Evolutionary conservation across 2,113 vertebrate genomes (phyloP).

Genomic region (Sclerurus mexicanus): DNA sequence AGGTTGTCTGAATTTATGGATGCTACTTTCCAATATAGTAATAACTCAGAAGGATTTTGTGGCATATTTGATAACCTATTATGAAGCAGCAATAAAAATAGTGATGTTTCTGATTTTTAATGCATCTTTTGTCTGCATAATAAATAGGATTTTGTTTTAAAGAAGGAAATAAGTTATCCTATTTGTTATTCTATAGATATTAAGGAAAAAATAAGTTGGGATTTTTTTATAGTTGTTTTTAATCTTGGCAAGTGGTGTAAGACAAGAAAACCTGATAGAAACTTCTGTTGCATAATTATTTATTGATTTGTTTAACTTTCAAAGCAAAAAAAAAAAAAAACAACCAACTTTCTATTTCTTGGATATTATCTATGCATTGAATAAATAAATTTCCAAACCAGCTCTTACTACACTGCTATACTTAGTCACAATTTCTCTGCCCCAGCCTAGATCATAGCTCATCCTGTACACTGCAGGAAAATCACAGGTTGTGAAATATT

Average conservation of each 20-base stretch:
- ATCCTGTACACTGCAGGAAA: neutral
- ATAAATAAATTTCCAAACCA: neutral
- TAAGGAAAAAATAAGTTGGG: neutral
- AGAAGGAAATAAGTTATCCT: neutral
- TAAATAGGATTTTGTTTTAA: neutral
- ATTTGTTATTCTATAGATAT: neutral
- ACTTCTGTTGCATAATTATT: neutral
- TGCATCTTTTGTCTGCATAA: neutral
- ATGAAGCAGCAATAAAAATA: neutral
- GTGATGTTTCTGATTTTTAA: neutral
- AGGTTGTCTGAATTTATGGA: neutral
- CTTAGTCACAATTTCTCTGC: neutral
- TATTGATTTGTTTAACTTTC: neutral
- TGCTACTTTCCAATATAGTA: neutral
- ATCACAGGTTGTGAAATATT: neutral
- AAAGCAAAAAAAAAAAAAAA: neutral
- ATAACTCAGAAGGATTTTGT: neutral
- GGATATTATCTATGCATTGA: neutral
- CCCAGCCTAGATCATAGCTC: neutral
- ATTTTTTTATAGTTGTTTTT: neutral
- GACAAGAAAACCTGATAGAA: neutral
- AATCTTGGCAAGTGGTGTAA: neutral
- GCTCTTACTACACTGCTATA: neutral
- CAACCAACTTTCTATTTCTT: neutral
- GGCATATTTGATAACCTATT: neutral